Base-by-base conservation (phyloP, 2,888 invertebrate genomes). In the Ceramica pisi region DNA sequence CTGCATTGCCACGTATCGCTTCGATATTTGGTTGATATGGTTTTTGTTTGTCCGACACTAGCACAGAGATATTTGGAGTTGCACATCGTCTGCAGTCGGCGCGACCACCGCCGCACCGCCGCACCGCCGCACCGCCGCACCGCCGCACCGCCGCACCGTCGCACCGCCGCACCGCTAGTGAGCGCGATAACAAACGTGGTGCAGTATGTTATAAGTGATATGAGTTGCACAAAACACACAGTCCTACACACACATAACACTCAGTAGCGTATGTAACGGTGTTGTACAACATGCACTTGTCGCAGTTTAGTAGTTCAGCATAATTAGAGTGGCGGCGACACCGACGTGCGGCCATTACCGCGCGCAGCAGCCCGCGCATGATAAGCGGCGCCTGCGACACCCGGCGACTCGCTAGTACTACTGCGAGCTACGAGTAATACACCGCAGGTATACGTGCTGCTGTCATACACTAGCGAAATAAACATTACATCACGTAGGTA, bases 281-380 rank as follows among this genome's bases (percentile, higher is more conserved):
- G 35, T 9, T 16, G 14, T 26, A 56, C 14, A 38, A 35, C 38
- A 19, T 26, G 61, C 71, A 61, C 60, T 50, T 41, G 57, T 44
- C 44, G 46, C 57, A 53, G 46, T 62, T 14, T 46, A 19, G 6
- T 16, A 41, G 41, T 12, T 14, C 41, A 57, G 10, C 38, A 19
- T 59, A 48, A 59, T 71, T 23, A 57, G 16, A 26, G 16, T n/a
- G 16, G 38, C 26, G 51, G 57, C 48, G 51, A 48, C 57, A 56
- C 61, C n/a, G n/a, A 56, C n/a, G 48, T 44, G 75, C 35, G 12
- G 71, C 35, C 26, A 35, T 77, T 48, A 77, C n/a, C 23, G 51
- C 31, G 56, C 38, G 60, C 78, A 44, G 38, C 51, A 38, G 41
- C 46, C 61, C 41, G 19, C 26, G 14, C 26, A 14, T 41, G 73